Conservation (phyloP, 1,140 invertebrate species). For the Sinella curviseta region DNA sequence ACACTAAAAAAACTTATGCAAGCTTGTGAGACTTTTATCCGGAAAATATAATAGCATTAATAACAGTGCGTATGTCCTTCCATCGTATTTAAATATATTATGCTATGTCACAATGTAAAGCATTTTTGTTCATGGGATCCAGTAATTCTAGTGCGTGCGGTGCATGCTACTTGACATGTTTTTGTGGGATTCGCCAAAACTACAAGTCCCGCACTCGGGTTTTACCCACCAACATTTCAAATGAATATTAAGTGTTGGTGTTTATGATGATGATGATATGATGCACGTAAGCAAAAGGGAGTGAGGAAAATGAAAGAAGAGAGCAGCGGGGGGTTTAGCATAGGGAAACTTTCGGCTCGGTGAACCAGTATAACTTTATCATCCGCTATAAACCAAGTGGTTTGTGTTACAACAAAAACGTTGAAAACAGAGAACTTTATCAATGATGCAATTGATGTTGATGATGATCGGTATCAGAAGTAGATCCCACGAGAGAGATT, state of each 20-base stretch:
- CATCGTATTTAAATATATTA: neutral
- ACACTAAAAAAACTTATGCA: neutral
- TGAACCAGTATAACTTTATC: constrained; percentile 5
- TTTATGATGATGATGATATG: neutral
- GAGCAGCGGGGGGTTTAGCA: constrained; percentile 12
- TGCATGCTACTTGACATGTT: constrained; percentile 20
- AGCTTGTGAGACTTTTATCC: neutral
- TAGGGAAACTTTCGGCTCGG: neutral
- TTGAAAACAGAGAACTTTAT: neutral
- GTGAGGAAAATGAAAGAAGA: constrained; percentile 7
- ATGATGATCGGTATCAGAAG: neutral
- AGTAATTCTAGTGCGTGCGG: neutral
- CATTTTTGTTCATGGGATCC: neutral
- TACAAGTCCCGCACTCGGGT: neutral
- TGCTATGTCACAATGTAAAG: neutral
- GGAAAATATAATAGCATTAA: neutral
- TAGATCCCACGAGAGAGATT: constrained; percentile 4
- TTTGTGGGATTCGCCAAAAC: constrained; percentile 22
- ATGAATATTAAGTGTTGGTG: neutral
- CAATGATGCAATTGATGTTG: neutral
- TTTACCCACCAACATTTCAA: neutral
- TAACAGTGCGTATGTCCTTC: neutral
- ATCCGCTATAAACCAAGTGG: neutral
- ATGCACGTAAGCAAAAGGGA: neutral
- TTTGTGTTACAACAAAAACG: constrained; percentile 4